These are phyloP conservation scores for Scaptomyza reducta DNA, from an alignment of 2,888 invertebrate species.

Conservation along the genomic window DNA sequence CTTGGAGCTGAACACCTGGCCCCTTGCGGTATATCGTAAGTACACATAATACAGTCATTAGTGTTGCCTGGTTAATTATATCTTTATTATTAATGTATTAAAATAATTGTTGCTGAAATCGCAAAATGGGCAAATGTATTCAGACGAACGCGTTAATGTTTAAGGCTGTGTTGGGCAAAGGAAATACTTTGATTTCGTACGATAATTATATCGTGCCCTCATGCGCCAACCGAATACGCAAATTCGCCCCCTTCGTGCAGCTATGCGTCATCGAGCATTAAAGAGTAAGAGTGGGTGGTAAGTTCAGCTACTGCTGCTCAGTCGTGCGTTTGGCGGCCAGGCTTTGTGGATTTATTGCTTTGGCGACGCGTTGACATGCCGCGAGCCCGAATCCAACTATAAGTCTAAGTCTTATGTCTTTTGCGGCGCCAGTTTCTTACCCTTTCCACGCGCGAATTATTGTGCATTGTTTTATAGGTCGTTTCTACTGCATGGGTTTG, in stretches of 20 bases:
- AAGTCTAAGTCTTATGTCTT: conserved; percentile 19
- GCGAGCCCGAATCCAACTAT: conserved; percentile 34
- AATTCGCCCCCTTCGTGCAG: conserved; percentile 60
- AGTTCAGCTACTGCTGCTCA: conserved; percentile 25
- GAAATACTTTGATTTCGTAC: conserved; percentile 73
- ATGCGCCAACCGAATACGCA: conserved; percentile 34
- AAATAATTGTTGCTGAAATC: conserved; percentile 36
- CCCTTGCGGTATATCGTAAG: conserved; percentile 18
- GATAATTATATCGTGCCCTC: conserved; percentile 73
- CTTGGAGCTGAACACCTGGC: not conserved
- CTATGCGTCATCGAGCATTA: conserved; percentile 59
- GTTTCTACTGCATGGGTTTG: conserved; percentile 27
- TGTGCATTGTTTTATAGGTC: conserved; percentile 64
- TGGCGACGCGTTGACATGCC: conserved; percentile 76
- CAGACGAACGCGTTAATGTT: conserved; percentile 20
- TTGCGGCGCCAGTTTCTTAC: conserved; percentile 38
- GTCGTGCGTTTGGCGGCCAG: conserved; percentile 59
- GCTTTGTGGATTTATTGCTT: conserved; percentile 69
- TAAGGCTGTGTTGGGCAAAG: conserved; percentile 13
- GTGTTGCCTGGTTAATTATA: conserved; percentile 32
- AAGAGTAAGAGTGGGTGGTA: not conserved
- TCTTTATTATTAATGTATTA: conserved; percentile 47
- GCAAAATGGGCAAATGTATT: conserved; percentile 15
- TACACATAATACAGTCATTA: conserved; percentile 18
- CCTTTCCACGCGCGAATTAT: conserved; percentile 35